phyloP scores from a whole-genome alignment of 2,797 vertebrate species.

The Cyprinodon diabolis region DNA sequence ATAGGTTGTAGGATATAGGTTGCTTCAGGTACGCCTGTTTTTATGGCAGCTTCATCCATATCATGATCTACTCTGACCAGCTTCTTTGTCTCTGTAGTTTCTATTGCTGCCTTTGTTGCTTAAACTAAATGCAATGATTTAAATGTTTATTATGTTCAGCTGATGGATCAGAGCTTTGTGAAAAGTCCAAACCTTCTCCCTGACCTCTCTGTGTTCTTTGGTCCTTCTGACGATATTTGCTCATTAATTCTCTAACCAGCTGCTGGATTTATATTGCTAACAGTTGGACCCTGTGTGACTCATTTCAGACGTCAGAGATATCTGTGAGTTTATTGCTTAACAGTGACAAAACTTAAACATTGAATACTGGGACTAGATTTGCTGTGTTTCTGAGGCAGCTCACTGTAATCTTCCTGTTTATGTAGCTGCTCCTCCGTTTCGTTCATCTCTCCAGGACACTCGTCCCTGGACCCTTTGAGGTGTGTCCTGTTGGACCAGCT shows the following conservation, averaged over 20 bases:
- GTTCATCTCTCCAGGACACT: background rate
- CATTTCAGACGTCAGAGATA: background rate
- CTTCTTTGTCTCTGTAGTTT: no score
- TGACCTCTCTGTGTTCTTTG: background rate
- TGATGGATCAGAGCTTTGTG: background rate
- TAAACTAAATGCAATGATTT: no score
- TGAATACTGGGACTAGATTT: background rate
- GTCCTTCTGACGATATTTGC: background rate
- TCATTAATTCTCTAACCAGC: background rate
- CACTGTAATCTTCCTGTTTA: background rate
- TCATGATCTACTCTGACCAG: no score
- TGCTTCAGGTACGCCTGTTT: no score
- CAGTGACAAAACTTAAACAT: no score
- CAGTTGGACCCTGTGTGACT: background rate
- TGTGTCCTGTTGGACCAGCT: background rate
- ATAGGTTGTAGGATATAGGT: no score
- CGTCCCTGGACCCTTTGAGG: background rate
- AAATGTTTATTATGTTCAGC: background rate
- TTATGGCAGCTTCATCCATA: background rate
- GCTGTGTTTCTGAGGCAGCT: background rate
- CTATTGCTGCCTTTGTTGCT: no score
- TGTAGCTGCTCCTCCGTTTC: background rate
- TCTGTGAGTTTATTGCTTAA: background rate
- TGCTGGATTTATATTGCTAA: background rate
- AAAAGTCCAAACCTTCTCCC: background rate